phyloP scores from a whole-genome alignment of 2,797 vertebrate genomes.

The Malacoctenus gilli region DNA sequence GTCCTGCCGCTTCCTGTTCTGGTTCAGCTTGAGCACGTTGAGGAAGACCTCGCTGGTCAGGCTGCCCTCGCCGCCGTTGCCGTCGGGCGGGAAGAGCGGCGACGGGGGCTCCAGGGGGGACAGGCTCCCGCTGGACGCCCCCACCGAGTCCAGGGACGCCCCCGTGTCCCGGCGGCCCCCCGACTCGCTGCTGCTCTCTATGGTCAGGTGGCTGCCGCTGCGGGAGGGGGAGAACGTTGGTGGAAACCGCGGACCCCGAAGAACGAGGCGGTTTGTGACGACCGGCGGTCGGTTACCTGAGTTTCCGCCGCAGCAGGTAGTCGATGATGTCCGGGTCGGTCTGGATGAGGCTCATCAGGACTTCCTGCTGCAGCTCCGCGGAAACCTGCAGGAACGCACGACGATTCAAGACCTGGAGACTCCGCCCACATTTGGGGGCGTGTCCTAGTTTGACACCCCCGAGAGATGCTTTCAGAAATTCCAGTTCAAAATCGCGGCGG shows the following conservation, averaged over 20 bases:
- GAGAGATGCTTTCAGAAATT: too few species aligned
- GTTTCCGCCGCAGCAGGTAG: conserved; percentile 89
- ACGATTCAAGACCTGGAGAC: too few species aligned
- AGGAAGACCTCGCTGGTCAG: conserved; percentile 82
- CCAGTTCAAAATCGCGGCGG: too few species aligned
- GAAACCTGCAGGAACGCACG: conserved; percentile 82
- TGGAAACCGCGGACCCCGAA: too few species aligned
- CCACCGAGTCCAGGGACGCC: conserved; percentile 75
- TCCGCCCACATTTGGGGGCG: too few species aligned
- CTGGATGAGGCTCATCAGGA: conserved; percentile 92
- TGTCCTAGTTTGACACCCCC: too few species aligned
- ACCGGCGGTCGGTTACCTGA: conserved; percentile 57
- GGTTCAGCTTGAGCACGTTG: conserved; percentile 78
- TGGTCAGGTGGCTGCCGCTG: conserved; percentile 65
- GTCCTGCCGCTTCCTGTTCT: conserved; percentile 74
- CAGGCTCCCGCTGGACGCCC: conserved; percentile 76
- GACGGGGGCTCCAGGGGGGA: conserved; percentile 74
- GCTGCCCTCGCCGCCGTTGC: conserved; percentile 56
- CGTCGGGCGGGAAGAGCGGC: conserved; percentile 68
- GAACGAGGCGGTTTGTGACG: too few species aligned
- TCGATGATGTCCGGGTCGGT: conserved; percentile 92
- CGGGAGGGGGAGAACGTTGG: not conserved
- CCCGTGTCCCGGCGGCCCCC: conserved; percentile 73
- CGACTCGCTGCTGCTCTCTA: conserved; percentile 51
- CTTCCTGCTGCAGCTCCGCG: conserved; percentile 85